Conservation (phyloP, 2,113 vertebrate genomes). For the Hippocampus barbouri region DNA sequence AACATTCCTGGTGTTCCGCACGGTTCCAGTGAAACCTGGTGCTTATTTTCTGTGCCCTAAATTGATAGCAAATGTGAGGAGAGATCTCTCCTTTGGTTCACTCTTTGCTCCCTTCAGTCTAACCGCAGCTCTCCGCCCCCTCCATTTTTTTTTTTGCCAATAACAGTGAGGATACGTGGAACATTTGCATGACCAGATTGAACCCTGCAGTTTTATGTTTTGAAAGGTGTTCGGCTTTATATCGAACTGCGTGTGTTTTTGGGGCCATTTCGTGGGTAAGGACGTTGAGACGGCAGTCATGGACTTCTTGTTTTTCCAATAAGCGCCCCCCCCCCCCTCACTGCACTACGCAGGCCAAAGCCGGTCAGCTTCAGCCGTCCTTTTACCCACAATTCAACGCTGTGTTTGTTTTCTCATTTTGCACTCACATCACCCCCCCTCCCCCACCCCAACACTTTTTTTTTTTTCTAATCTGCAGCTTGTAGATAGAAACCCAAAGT, state of each 20-base stretch:
- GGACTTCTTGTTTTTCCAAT: constrained; percentile 68
- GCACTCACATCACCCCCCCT: constrained; percentile 14
- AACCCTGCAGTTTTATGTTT: constrained; percentile 68
- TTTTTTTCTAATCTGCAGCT: constrained; percentile 4
- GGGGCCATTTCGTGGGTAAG: constrained; percentile 39
- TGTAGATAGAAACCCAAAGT: constrained; percentile 65
- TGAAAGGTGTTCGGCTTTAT: constrained; percentile 69
- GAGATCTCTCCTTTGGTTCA: constrained; percentile 61
- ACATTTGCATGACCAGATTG: constrained; percentile 69
- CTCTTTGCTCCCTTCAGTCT: constrained; percentile 32
- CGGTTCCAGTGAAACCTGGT: constrained; percentile 70
- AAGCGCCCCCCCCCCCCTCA: constrained; percentile 48
- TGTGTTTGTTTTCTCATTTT: constrained; percentile 63
- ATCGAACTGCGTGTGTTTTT: constrained; percentile 66
- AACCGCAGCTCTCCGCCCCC: constrained; percentile 30
- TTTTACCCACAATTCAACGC: constrained; percentile 72
- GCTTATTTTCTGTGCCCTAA: constrained; percentile 77
- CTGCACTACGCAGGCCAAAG: constrained; percentile 61
- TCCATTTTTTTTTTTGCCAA: constrained; percentile 64
- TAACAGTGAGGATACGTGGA: constrained; percentile 66
- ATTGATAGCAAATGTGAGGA: constrained; percentile 81
- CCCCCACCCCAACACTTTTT: too few species aligned
- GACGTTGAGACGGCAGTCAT: constrained; percentile 55
- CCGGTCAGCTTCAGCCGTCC: constrained; percentile 73
- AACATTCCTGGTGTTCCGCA: constrained; percentile 74